Conservation (phyloP, 2,888 invertebrate genomes). For the Scaptodrosophila latifasciaeformis region DNA sequence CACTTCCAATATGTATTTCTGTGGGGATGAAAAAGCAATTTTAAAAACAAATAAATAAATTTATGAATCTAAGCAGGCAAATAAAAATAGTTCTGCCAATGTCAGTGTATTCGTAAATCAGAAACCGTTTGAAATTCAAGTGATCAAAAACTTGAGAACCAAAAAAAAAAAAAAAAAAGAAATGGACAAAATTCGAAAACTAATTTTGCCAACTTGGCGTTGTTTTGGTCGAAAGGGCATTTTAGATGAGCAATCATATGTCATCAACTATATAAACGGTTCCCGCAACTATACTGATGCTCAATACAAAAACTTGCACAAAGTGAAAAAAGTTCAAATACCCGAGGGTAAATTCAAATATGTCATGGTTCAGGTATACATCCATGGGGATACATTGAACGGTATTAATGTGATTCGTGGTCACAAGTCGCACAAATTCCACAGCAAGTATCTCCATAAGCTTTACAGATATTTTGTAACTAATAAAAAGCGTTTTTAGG, state of each 20-base stretch:
- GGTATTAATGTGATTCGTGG: slow-evolving; percentile 40
- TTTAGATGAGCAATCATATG: too few relatives aligned
- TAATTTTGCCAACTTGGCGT: slow-evolving; percentile 28
- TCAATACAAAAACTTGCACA: too few relatives aligned
- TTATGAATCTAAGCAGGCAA: too few relatives aligned
- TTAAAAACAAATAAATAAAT: too few relatives aligned
- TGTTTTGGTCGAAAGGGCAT: too few relatives aligned
- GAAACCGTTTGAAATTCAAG: too few relatives aligned
- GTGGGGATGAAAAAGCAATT: too few relatives aligned
- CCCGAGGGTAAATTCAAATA: slow-evolving; percentile 43
- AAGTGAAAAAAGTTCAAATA: slow-evolving; percentile 8
- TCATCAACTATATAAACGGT: too few relatives aligned
- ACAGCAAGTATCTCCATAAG: slow-evolving; percentile 34
- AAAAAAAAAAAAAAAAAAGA: slow-evolving; percentile 4
- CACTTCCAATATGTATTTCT: too few relatives aligned
- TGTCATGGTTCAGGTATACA: slow-evolving; percentile 41
- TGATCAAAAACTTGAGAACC: not conserved
- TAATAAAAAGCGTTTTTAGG: slow-evolving; percentile 12
- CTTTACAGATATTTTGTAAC: not conserved
- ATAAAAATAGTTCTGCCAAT: too few relatives aligned
- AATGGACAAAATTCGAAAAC: slow-evolving; percentile 31
- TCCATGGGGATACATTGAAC: slow-evolving; percentile 35
- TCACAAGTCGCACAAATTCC: slow-evolving; percentile 32
- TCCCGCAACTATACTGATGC: too few relatives aligned
- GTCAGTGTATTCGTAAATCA: too few relatives aligned